Conservation (phyloP, 2,888 invertebrate species). For the Trachelus tabidus region DNA sequence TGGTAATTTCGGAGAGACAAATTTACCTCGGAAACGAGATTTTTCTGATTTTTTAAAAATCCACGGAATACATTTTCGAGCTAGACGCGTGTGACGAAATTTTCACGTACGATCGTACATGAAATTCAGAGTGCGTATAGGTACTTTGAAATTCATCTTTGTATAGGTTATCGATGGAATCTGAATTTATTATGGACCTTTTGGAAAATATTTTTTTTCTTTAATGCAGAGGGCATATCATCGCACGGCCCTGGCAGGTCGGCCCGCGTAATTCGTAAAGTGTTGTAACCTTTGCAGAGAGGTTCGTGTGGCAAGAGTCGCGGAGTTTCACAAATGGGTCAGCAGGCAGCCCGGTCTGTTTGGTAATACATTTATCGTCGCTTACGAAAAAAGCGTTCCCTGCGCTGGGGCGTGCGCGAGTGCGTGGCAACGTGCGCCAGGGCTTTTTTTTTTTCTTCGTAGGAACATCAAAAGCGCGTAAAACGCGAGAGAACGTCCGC, state of each 20-base stretch:
- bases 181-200: not conserved
- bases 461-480: too few relatives aligned
- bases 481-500: not conserved
- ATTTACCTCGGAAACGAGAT: not conserved
- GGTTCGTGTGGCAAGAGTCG: slow-evolving; percentile 50
- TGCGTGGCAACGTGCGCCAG: not conserved
- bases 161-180: not conserved
- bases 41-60: not conserved
- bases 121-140: not conserved
- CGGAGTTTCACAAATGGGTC: slow-evolving; percentile 63
- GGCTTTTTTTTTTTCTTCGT: not conserved
- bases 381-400: slow-evolving; percentile 44
- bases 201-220: not conserved
- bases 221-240: not conserved
- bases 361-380: slow-evolving; percentile 49
- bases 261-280: slow-evolving; percentile 34
- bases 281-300: slow-evolving; percentile 32
- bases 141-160: not conserved
- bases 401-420: slow-evolving; percentile 1
- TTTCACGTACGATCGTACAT: not conserved
- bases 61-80: not conserved
- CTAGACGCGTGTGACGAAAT: not conserved
- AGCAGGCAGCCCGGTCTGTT: slow-evolving; percentile 40
- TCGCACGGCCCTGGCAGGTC: slow-evolving; percentile 2
- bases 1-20: not conserved